Evolutionary conservation across 2,113 vertebrate species (phyloP).

Genomic region (Podarcis cretensis): DNA sequence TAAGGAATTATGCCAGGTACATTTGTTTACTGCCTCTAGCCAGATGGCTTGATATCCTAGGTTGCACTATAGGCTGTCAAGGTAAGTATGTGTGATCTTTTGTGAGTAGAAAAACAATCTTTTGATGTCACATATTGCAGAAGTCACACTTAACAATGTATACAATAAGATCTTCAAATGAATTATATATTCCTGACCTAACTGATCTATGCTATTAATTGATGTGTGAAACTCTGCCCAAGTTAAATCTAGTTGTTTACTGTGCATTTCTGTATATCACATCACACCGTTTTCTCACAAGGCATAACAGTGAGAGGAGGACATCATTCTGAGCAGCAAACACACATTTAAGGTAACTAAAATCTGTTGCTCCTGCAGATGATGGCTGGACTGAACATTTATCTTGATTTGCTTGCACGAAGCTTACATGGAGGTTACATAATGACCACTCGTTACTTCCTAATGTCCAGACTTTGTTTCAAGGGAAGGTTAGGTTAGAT

Average conservation of each 20-base stretch:
- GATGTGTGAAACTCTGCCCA: neutral
- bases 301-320: no score
- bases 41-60: conserved; percentile 63
- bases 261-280: neutral
- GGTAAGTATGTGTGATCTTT: conserved; percentile 46
- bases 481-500: no score
- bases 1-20: conserved; percentile 49
- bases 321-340: no score
- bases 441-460: no score
- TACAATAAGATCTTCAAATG: neutral
- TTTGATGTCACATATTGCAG: neutral
- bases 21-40: conserved; percentile 27
- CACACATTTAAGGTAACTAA: no score
- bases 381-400: no score
- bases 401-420: no score
- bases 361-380: no score
- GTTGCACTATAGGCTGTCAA: conserved; percentile 63
- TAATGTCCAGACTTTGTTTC: no score
- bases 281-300: no score
- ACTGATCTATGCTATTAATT: neutral
- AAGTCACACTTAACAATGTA: neutral
- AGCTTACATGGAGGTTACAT: no score
- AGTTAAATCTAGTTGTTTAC: neutral
- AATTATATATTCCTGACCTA: neutral
- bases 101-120: conserved; percentile 11